phyloP scores from a whole-genome alignment of 2,888 invertebrate species.

The Ligdia adustata region DNA sequence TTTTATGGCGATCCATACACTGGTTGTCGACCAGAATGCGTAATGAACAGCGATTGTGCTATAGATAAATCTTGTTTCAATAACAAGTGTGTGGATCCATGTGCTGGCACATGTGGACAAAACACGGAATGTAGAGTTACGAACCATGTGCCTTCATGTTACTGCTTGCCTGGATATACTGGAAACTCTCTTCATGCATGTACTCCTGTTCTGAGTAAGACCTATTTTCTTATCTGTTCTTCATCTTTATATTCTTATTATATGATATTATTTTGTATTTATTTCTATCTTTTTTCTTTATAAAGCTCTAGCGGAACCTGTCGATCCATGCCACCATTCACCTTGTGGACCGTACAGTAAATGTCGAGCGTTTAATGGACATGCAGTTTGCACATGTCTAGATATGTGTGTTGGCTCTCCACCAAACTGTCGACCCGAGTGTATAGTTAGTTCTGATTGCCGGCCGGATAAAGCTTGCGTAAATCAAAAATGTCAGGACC shows the following conservation, averaged over 20 bases:
- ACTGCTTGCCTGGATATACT: conserved; percentile 88
- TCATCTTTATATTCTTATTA: conserved; percentile 46
- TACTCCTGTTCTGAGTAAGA: conserved; percentile 85
- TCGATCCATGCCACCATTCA: conserved; percentile 89
- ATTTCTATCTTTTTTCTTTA: conserved; percentile 40
- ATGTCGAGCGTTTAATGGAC: conserved; percentile 88
- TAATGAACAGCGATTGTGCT: conserved; percentile 90
- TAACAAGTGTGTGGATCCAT: conserved; percentile 91
- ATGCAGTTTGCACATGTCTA: conserved; percentile 91
- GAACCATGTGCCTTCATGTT: conserved; percentile 91
- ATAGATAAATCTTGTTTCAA: conserved; percentile 89
- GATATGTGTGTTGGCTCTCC: conserved; percentile 89
- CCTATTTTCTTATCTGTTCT: conserved; percentile 63
- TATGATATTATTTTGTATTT: conserved; percentile 47
- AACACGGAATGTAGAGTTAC: conserved; percentile 90
- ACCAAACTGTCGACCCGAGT: conserved; percentile 90
- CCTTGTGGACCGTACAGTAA: conserved; percentile 92
- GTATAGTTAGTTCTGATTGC: conserved; percentile 91
- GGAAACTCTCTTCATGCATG: conserved; percentile 90
- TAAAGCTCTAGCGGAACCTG: conserved; percentile 74
- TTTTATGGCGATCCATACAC: conserved; percentile 91
- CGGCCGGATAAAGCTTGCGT: conserved; percentile 89
- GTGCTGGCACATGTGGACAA: conserved; percentile 90
- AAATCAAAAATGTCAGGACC: conserved; percentile 90
- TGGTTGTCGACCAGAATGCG: conserved; percentile 92